Evolutionary conservation across 2,797 vertebrate species (phyloP).

Genomic region (Novumbra hubbsi): DNA sequence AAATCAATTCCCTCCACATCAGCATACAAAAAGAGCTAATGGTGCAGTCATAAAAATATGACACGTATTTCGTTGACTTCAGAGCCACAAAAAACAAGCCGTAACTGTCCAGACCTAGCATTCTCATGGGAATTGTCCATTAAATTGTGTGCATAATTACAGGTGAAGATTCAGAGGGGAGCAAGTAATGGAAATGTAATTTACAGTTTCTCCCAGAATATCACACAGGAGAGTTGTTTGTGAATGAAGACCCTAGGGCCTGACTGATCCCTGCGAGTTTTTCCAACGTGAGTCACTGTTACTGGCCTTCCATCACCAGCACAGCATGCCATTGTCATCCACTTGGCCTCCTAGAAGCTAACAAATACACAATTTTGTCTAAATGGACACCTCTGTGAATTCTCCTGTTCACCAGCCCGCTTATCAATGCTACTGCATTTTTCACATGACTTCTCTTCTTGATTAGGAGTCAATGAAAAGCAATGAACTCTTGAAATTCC

Average conservation of each 20-base stretch:
- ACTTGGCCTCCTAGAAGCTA: background rate
- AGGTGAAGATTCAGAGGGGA: conserved; percentile 18
- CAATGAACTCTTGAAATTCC: background rate
- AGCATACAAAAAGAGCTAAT: background rate
- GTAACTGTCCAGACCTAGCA: background rate
- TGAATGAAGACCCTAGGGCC: conserved; percentile 18
- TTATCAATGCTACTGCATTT: background rate
- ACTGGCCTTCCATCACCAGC: conserved; percentile 25
- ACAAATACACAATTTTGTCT: background rate
- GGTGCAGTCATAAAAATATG: background rate
- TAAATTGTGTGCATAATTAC: conserved; percentile 22
- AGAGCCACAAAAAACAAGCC: background rate
- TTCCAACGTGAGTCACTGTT: conserved; percentile 24
- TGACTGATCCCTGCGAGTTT: conserved; percentile 14
- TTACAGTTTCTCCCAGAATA: conserved; percentile 33
- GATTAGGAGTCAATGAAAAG: background rate
- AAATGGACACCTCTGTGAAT: too few relatives aligned
- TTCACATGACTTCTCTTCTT: background rate
- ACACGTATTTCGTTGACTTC: background rate
- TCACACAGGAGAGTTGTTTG: conserved; percentile 20
- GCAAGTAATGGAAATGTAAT: conserved; percentile 18
- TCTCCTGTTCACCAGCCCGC: background rate
- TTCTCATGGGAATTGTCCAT: conserved; percentile 12
- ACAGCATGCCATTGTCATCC: conserved; percentile 6
- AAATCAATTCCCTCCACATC: background rate